These are phyloP conservation scores for Amazonetta brasiliensis DNA, from an alignment of 2,797 vertebrate species.

Conservation along the genomic window DNA sequence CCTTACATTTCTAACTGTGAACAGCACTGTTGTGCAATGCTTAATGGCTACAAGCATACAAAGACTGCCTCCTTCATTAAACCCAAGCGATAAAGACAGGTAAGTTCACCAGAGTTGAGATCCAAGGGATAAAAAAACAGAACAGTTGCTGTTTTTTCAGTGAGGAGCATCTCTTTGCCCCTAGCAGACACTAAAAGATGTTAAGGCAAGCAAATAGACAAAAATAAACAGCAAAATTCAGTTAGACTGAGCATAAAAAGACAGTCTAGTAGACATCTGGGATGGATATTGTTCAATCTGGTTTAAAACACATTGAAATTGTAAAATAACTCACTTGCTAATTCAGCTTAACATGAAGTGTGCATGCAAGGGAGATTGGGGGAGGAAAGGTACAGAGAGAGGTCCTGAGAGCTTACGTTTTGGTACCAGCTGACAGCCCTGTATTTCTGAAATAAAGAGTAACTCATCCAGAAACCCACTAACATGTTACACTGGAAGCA, in stretches of 20 bases:
- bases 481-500: fast-evolving
- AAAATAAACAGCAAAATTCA: neutral
- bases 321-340: neutral
- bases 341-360: neutral
- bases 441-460: neutral
- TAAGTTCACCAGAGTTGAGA: neutral
- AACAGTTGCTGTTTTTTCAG: neutral
- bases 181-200: neutral
- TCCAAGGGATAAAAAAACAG: neutral
- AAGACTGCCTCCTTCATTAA: neutral
- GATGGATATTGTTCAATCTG: neutral
- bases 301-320: neutral
- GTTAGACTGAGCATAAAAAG: neutral
- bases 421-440: neutral
- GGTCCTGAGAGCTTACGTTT: fast-evolving
- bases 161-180: neutral
- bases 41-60: neutral
- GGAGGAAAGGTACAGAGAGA: neutral
- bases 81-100: neutral
- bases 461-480: neutral
- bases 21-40: neutral
- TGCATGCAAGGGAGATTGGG: neutral
- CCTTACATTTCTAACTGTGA: neutral
- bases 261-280: neutral
- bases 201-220: neutral